These are phyloP conservation scores for Lasiurus borealis DNA, from an alignment of 2,113 vertebrate genomes.

Conservation along the genomic window DNA sequence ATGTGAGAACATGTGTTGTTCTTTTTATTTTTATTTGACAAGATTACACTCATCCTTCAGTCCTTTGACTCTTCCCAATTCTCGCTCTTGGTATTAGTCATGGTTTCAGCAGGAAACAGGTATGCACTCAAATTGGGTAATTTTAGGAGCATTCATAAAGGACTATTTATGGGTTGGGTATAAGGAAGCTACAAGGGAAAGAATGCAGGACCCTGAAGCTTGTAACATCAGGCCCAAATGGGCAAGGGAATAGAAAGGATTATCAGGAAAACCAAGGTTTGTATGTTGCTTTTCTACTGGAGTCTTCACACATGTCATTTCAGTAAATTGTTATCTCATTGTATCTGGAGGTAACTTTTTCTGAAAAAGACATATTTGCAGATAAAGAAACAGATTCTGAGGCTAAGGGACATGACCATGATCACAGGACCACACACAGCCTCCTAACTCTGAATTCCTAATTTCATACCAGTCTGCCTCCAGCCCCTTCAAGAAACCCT, in stretches of 20 bases:
- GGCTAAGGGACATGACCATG: not conserved
- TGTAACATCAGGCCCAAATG: not conserved
- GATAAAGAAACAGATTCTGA: not conserved
- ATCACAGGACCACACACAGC: not conserved
- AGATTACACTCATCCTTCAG: not conserved
- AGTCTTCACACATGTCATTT: not conserved
- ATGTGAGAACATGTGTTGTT: not conserved
- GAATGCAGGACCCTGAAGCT: not conserved
- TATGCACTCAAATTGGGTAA: not conserved
- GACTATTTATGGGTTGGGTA: not conserved
- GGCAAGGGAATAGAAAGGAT: not conserved
- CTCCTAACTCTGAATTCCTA: not conserved
- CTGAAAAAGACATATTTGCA: not conserved
- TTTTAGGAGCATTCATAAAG: not conserved
- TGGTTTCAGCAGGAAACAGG: constrained; percentile 8
- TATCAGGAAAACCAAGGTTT: not conserved
- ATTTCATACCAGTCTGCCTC: not conserved
- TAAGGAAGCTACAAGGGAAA: not conserved
- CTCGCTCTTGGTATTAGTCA: not conserved
- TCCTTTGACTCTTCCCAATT: not conserved
- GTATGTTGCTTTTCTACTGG: not conserved
- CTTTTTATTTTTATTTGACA: not conserved
- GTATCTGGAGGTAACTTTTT: not conserved
- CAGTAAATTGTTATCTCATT: not conserved
- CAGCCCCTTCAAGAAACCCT: not conserved